Percentiles rank a stretch among this genome's conserved stretches.
These are phyloP conservation scores for Seladonia tumulorum DNA, from an alignment of 2,888 invertebrate species.

Conservation along the genomic window DNA sequence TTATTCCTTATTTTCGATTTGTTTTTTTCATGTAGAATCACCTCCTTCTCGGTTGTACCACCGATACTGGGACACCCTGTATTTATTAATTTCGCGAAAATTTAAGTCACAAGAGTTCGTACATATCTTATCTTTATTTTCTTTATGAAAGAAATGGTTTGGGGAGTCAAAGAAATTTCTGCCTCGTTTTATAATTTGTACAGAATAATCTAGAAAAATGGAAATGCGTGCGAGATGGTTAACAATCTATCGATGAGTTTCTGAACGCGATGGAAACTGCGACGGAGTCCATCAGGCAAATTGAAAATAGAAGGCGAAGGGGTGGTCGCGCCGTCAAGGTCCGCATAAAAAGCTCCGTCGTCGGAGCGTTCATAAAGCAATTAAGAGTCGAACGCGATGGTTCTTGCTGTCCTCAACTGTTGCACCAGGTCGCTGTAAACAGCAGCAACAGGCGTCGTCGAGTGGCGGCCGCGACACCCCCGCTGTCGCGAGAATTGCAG, in stretches of 20 bases:
- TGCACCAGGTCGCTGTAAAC: conserved; percentile 43
- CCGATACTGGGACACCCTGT: no score
- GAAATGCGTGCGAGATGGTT: no score
- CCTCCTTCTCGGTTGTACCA: no score
- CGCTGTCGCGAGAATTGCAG: background rate
- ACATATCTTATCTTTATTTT: no score
- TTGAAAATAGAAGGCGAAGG: background rate
- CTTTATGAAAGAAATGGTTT: background rate
- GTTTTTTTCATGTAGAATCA: no score
- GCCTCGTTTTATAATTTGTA: background rate
- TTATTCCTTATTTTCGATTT: no score
- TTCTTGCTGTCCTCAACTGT: conserved; percentile 43
- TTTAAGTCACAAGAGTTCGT: background rate
- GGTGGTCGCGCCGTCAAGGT: background rate
- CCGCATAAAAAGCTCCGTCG: background rate
- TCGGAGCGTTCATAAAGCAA: conserved; percentile 9
- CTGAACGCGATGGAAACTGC: background rate
- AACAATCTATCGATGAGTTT: background rate
- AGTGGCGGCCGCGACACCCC: background rate
- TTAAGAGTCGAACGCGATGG: conserved; percentile 18
- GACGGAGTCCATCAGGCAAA: background rate
- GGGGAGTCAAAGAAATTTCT: background rate
- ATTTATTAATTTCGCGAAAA: no score
- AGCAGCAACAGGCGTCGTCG: conserved; percentile 58
- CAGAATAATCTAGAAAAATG: background rate